phyloP scores from a whole-genome alignment of 2,797 vertebrate genomes.

The Poliocrania exsul region DNA sequence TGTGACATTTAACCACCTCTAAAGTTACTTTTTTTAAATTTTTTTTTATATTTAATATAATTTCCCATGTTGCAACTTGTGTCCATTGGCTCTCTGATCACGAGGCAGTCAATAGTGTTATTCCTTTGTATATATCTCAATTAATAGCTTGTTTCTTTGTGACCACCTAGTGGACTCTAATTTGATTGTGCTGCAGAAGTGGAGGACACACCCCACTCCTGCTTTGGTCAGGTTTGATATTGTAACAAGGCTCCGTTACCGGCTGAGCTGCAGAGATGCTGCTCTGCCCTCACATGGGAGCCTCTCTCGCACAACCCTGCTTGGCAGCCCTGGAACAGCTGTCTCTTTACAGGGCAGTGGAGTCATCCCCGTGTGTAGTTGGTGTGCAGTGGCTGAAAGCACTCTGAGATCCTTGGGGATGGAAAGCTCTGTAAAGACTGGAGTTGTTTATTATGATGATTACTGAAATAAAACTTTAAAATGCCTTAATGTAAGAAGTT shows the following conservation, averaged over 20 bases:
- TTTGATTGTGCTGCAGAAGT: background rate
- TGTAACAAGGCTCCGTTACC: rapidly evolving
- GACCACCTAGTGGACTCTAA: background rate
- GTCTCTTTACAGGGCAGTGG: rapidly evolving
- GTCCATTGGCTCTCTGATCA: background rate
- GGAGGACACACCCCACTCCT: background rate
- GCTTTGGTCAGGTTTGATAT: background rate
- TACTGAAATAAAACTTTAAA: background rate
- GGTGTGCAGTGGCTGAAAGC: background rate
- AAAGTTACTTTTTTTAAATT: rapidly evolving
- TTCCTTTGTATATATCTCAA: background rate
- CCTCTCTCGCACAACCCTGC: background rate
- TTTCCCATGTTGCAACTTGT: background rate
- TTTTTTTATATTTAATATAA: background rate
- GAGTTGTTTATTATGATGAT: background rate
- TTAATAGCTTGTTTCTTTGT: background rate
- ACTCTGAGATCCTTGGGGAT: background rate
- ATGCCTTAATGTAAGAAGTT: background rate
- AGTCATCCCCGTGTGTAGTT: rapidly evolving
- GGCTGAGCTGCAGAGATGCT: background rate
- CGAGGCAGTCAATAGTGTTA: background rate
- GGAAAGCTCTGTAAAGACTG: background rate
- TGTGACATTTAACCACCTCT: background rate
- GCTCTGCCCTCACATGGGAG: rapidly evolving
- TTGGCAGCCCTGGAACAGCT: background rate